phyloP scores from a whole-genome alignment of 2,113 vertebrate genomes.

The Mixornis gularis region DNA sequence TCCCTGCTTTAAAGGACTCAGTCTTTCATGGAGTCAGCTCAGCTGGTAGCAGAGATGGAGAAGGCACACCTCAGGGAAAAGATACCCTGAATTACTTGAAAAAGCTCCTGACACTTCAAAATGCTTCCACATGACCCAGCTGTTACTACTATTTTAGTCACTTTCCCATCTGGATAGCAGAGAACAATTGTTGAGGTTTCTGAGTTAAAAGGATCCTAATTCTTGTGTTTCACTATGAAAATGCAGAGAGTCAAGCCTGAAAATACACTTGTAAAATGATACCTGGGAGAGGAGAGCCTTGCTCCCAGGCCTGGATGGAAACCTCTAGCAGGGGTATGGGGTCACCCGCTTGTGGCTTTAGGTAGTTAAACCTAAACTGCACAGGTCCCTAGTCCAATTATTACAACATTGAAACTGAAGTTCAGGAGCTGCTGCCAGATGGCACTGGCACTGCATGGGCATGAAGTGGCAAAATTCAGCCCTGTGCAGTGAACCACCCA shows the following conservation, averaged over 20 bases:
- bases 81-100: background rate
- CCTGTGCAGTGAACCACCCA: background rate
- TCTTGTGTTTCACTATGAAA: background rate
- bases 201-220: background rate
- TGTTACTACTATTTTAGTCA: background rate
- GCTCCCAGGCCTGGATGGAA: background rate
- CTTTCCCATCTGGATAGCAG: background rate
- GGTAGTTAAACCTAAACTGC: background rate
- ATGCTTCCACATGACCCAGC: accelerated
- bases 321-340: background rate
- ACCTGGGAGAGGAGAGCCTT: background rate
- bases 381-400: background rate
- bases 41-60: background rate
- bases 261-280: background rate
- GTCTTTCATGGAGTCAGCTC: background rate
- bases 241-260: background rate
- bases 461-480: background rate
- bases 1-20: background rate
- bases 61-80: background rate
- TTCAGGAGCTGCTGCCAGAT: background rate
- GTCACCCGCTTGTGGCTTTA: background rate
- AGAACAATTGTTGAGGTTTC: background rate
- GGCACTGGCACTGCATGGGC: background rate
- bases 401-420: background rate
- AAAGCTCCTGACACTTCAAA: background rate